Evolutionary conservation across 1,140 invertebrate species (phyloP).

Genomic region (Heterodera schachtii): DNA sequence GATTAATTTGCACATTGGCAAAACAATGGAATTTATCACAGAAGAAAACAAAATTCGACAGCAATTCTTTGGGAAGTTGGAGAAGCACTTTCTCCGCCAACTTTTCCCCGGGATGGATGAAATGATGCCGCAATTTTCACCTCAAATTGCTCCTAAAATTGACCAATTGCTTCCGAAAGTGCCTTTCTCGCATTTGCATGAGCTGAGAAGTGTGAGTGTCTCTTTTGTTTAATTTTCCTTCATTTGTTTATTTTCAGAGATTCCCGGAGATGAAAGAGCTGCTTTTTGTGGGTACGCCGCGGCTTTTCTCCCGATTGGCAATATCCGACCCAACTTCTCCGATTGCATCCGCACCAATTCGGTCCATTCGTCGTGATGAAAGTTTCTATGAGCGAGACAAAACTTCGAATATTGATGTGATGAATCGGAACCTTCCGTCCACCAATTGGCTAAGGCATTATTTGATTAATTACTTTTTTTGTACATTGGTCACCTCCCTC

Average conservation of each 20-base stretch:
- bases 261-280: constrained; percentile 48
- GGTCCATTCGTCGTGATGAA: constrained; percentile 41
- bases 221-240: neutral
- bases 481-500: neutral
- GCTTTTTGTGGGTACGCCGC: constrained; percentile 45
- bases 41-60: constrained; percentile 49
- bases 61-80: constrained; percentile 48
- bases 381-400: constrained; percentile 53
- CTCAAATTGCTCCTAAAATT: constrained; percentile 28
- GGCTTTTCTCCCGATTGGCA: constrained; percentile 44
- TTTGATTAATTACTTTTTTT: neutral
- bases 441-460: constrained; percentile 51
- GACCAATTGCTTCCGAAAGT: constrained; percentile 42
- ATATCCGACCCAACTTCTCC: constrained; percentile 36
- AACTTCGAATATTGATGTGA: constrained; percentile 46
- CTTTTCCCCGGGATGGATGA: constrained; percentile 47
- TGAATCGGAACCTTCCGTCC: constrained; percentile 52
- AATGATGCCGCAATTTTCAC: constrained; percentile 44
- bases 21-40: constrained; percentile 39
- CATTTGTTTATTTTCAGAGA: constrained; percentile 6
- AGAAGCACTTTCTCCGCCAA: constrained; percentile 49
- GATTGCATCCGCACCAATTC: constrained; percentile 12
- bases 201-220: constrained; percentile 37
- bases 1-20: constrained; percentile 38
- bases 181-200: constrained; percentile 34